Percentiles rank a stretch among this genome's conserved stretches.
Evolutionary conservation across 1,140 invertebrate genomes (phyloP).

Genomic region (Papilio helenus): DNA sequence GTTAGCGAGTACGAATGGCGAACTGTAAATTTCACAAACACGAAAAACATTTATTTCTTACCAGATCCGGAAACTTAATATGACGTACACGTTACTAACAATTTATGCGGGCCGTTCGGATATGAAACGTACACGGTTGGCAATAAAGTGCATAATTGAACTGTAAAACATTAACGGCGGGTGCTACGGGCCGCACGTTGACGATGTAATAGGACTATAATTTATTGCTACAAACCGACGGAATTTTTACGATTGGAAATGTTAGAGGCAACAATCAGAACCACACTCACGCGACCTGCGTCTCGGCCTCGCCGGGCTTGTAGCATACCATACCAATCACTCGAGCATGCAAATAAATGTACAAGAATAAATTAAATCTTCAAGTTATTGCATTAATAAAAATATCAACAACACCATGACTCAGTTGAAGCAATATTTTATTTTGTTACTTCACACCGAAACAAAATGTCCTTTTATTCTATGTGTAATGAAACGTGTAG

Average conservation of each 20-base stretch:
- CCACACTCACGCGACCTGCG: slow-evolving; percentile 34
- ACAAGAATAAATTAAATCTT: background rate
- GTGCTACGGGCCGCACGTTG: slow-evolving; percentile 34
- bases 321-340: background rate
- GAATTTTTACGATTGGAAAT: slow-evolving; percentile 52
- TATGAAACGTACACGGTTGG: slow-evolving; percentile 46
- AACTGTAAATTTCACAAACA: slow-evolving; percentile 47
- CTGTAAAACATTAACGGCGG: slow-evolving; percentile 44
- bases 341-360: background rate
- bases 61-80: slow-evolving; percentile 49
- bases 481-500: slow-evolving; percentile 43
- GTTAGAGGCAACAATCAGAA: slow-evolving; percentile 46
- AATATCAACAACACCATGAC: background rate
- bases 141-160: slow-evolving; percentile 63
- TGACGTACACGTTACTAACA: slow-evolving; percentile 47
- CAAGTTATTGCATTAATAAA: background rate
- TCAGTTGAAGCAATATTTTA: background rate
- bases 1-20: slow-evolving; percentile 24
- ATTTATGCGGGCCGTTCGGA: slow-evolving; percentile 50
- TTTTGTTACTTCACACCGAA: background rate
- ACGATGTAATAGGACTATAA: slow-evolving; percentile 51
- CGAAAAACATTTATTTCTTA: slow-evolving; percentile 46
- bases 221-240: slow-evolving; percentile 47
- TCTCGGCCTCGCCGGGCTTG: background rate
- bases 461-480: slow-evolving; percentile 7